These are phyloP conservation scores for Drosophila carrolli DNA, from an alignment of 1,140 invertebrate genomes.

Conservation along the genomic window DNA sequence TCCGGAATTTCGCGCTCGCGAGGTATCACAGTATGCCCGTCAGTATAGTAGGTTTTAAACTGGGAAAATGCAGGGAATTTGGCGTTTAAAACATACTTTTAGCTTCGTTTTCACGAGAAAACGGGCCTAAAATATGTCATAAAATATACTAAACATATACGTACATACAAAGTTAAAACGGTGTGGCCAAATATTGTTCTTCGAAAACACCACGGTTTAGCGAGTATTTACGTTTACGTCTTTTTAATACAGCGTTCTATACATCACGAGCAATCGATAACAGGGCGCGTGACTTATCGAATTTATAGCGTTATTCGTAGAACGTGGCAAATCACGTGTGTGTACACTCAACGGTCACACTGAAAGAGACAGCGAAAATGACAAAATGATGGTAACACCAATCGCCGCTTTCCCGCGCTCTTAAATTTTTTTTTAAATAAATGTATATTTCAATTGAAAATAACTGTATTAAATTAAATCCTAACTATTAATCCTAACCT, in stretches of 20 bases:
- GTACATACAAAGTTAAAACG: no score
- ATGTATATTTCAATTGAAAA: neutral
- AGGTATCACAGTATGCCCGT: conserved; percentile 4
- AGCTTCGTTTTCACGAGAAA: conserved; percentile 14
- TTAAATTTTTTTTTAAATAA: neutral
- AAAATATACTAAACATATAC: no score
- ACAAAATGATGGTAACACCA: neutral
- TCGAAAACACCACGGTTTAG: no score
- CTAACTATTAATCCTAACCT: no score
- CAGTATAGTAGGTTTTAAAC: no score
- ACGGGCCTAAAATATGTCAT: no score
- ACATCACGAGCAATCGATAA: neutral
- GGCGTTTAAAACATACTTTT: no score
- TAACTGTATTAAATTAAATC: neutral
- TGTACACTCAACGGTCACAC: neutral
- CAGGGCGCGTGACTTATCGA: neutral
- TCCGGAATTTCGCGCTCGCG: conserved; percentile 29
- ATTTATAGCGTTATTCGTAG: neutral
- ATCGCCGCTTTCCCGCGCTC: neutral
- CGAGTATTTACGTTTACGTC: no score
- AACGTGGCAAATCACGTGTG: neutral
- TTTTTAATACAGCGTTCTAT: no score
- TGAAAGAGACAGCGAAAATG: neutral
- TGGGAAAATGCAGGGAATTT: no score
- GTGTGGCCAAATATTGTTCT: no score